Percentiles rank a stretch among this genome's conserved stretches.
phyloP scores from a whole-genome alignment of 1,140 invertebrate species.

The Chymomyza costata region DNA sequence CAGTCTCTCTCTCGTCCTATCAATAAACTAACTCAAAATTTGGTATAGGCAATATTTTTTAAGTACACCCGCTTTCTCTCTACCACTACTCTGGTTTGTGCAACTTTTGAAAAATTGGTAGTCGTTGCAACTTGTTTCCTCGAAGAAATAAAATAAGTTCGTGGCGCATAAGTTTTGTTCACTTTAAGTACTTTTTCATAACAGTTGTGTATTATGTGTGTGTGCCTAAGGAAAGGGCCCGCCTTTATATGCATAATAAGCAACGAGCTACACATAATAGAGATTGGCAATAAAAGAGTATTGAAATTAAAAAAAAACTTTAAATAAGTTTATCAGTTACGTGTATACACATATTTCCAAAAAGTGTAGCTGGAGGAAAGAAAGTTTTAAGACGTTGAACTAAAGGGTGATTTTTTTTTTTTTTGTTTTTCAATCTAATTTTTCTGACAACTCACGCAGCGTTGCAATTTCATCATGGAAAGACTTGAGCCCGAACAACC shows the following conservation, averaged over 20 bases:
- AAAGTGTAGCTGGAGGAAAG: too few relatives aligned
- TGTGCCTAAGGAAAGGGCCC: conserved; percentile 14
- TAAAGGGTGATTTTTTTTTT: too few relatives aligned
- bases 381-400: too few relatives aligned
- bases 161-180: conserved; percentile 68
- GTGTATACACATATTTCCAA: too few relatives aligned
- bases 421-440: too few relatives aligned
- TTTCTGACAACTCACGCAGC: too few relatives aligned
- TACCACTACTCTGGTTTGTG: conserved; percentile 12
- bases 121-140: conserved; percentile 50
- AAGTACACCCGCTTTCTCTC: conserved; percentile 10
- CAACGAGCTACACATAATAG: conserved; percentile 48
- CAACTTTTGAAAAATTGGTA: conserved; percentile 44
- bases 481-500: too few relatives aligned
- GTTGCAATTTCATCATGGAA: too few relatives aligned
- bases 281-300: conserved; percentile 55
- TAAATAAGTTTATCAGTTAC: too few relatives aligned
- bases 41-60: conserved; percentile 51
- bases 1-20: too few relatives aligned
- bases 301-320: conserved; percentile 41
- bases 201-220: conserved; percentile 32
- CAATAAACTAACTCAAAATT: conserved; percentile 14
- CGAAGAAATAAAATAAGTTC: conserved; percentile 36
- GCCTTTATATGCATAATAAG: conserved; percentile 53
- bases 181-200: conserved; percentile 69